phyloP scores from a whole-genome alignment of 2,888 invertebrate species.

The Neria commutata region DNA sequence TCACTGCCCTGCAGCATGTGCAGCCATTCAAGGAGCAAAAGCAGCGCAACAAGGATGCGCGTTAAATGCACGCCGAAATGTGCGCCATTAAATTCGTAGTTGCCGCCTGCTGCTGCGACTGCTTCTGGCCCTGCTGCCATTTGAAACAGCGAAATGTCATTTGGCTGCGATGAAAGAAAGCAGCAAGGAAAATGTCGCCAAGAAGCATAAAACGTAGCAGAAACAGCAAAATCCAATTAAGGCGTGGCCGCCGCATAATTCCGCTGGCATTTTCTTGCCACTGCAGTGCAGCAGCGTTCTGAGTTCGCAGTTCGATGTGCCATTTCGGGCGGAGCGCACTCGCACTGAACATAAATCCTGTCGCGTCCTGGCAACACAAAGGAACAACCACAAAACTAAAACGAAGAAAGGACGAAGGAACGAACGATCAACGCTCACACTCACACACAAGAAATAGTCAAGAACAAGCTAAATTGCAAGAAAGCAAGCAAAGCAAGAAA shows the following conservation, averaged over 20 bases:
- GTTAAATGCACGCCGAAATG: neutral
- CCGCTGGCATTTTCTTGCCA: conserved; percentile 4
- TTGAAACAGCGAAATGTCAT: conserved; percentile 8
- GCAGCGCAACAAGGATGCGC: too few species aligned
- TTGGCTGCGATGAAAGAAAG: neutral
- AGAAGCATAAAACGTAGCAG: neutral
- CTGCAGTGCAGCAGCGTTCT: neutral
- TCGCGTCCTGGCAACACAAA: neutral
- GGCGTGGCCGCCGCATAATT: conserved; percentile 24
- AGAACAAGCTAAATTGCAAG: conserved; percentile 22
- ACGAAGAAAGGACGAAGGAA: neutral
- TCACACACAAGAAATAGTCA: conserved; percentile 4
- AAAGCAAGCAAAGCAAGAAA: conserved; percentile 25
- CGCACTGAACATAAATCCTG: neutral
- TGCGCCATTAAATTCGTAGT: conserved; percentile 12
- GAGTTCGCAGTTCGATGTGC: conserved; percentile 2
- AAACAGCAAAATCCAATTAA: conserved; percentile 13
- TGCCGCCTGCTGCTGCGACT: neutral
- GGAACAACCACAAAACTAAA: conserved; percentile 1
- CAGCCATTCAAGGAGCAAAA: too few species aligned
- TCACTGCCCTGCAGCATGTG: too few species aligned
- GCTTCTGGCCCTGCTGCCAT: conserved; percentile 1
- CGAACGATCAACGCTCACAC: conserved; percentile 30
- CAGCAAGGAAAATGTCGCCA: neutral
- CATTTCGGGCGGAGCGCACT: conserved; percentile 8